Evolutionary conservation across 2,113 vertebrate species (phyloP), one percentile per base, ranked within the genome.

Genomic region (Chlamydotis undulata): DNA sequence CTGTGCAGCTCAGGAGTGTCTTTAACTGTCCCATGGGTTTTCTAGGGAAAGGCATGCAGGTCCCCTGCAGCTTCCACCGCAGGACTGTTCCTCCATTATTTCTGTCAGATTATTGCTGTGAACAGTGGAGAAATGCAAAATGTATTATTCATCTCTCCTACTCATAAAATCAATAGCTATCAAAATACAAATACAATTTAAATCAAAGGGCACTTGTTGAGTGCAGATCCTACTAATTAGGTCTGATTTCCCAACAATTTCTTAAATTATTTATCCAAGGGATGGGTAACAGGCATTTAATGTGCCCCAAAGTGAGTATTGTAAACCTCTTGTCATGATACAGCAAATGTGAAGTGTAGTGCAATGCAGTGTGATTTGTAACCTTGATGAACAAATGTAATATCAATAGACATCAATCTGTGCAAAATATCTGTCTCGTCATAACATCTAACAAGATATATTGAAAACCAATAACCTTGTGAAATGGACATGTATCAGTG

Each of bases 201-300:
- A 96, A 96, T 95, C 92, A 97, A 89, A 97, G 89, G 91, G 77
- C 90, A 97, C 96, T 97, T 96, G 89, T 95, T 97, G 92, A 96
- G 93, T 83, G 73, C 91, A 94, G 78, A 67, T 94, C 41, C 57
- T 89, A 97, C 96, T 94, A 97, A 97, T 97, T 96, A 96, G 95
- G 22, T 87, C 97, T 95, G 78, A 95, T 93, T 97, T 97, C 92
- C 85, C 82, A 92, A 93, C 95, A 94, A 91, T 92, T 97, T 96
- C 93, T 91, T 80, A 96, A 98, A 97, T 97, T 87, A 97, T 97
- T 97, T 97, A 97, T 97, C 92, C 90, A 95, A 87, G 96, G 92
- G 65, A 92, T 96, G 75, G 86, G 73, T 89, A 93, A 83, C 61
- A 82, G 39, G 79, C 93, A 92, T 82, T 96, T 96, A 96, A 91